These are phyloP conservation scores for Muntiacus reevesi DNA, from an alignment of 2,113 vertebrate genomes.

Conservation along the genomic window DNA sequence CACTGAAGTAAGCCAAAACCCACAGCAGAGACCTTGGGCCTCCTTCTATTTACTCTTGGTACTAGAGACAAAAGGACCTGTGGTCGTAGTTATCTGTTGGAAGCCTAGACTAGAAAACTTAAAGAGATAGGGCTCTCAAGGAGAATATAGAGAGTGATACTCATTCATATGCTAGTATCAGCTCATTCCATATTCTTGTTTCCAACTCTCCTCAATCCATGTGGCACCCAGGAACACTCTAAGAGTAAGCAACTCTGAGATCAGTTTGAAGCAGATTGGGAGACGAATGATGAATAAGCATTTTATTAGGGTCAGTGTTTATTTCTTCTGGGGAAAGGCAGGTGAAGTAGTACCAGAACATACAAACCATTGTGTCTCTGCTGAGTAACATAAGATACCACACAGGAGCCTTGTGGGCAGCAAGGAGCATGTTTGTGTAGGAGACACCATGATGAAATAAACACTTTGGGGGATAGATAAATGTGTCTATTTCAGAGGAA, in stretches of 20 bases:
- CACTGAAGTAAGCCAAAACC: background rate
- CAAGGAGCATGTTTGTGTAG: background rate
- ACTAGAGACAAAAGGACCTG: background rate
- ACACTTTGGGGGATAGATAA: background rate
- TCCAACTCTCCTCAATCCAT: background rate
- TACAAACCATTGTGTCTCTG: background rate
- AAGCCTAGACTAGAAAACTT: background rate
- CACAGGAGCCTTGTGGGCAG: background rate
- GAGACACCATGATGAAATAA: background rate
- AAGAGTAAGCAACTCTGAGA: background rate
- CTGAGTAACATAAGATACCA: background rate
- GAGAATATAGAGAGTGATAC: background rate
- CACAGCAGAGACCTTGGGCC: background rate
- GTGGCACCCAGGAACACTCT: background rate
- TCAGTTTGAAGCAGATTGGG: background rate
- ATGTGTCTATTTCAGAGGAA: background rate
- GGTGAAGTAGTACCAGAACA: background rate
- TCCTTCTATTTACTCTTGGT: background rate
- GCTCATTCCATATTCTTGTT: background rate
- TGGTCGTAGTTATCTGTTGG: background rate
- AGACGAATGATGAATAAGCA: background rate
- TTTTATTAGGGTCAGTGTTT: background rate
- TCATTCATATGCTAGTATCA: background rate
- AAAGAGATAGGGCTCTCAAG: background rate
- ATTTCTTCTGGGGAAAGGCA: background rate